A percentile compares a stretch with the other conserved stretches of the same genome.
Conservation (phyloP, 53 echinoderm and acorn worm genomes). For the Stichopus horrens region DNA sequence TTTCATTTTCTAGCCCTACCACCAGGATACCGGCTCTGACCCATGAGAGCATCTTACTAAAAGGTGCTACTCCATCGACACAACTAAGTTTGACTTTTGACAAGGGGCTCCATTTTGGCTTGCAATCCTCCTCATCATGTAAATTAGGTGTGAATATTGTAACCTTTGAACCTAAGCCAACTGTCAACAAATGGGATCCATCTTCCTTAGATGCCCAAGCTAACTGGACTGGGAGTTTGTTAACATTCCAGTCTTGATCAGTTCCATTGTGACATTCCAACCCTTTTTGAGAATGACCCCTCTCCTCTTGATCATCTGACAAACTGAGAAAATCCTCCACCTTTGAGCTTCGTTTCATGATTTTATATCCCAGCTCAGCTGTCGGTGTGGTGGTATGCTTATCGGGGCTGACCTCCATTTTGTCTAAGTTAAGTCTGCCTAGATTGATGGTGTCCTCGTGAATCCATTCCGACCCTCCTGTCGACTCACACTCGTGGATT, state of each 20-base stretch:
- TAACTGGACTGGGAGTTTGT: conserved; percentile 74
- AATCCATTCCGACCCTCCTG: conserved; percentile 95
- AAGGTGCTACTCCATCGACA: conserved; percentile 89
- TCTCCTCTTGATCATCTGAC: conserved; percentile 43
- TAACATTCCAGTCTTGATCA: conserved; percentile 25
- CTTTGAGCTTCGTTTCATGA: conserved; percentile 97
- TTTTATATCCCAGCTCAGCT: conserved; percentile 79
- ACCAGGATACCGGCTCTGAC: conserved; percentile 95
- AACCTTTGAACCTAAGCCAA: conserved; percentile 83
- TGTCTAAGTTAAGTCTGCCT: conserved; percentile 66
- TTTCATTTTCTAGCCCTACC: conserved; percentile 92
- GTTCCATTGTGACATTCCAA: neutral
- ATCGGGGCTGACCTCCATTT: conserved; percentile 58
- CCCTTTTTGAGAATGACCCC: conserved; percentile 15
- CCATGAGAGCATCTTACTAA: conserved; percentile 96
- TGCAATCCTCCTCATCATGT: conserved; percentile 65
- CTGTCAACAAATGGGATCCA: conserved; percentile 88
- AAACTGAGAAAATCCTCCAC: conserved; percentile 84
- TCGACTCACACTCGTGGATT: conserved; percentile 95
- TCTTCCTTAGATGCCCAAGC: conserved; percentile 97
- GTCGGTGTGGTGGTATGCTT: conserved; percentile 12
- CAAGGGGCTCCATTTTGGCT: conserved; percentile 77
- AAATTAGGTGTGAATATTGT: conserved; percentile 76
- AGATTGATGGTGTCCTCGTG: conserved; percentile 84
- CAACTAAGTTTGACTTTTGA: conserved; percentile 72